Evolutionary conservation across 2,797 vertebrate species (phyloP).

Genomic region (Falco biarmicus): DNA sequence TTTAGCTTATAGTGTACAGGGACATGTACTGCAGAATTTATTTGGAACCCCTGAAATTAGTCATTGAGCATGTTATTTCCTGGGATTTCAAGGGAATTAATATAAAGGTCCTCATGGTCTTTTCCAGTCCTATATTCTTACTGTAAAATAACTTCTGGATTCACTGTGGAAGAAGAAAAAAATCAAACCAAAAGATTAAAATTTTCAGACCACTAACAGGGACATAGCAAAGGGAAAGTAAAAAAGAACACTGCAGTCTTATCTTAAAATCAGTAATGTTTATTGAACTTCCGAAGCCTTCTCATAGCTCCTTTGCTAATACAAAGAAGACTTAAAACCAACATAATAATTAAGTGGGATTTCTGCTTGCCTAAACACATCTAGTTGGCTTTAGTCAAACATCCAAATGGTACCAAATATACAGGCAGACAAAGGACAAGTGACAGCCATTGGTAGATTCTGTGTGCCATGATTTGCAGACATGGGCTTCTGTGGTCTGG

Average conservation of each 20-base stretch:
- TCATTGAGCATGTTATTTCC: background rate
- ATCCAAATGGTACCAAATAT: background rate
- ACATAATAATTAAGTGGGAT: background rate
- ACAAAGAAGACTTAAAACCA: background rate
- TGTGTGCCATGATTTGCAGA: background rate
- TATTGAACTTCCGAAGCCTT: background rate
- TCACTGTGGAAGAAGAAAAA: background rate
- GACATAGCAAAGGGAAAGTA: background rate
- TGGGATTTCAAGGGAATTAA: background rate
- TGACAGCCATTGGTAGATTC: background rate
- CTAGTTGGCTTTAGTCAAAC: background rate
- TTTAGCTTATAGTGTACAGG: background rate
- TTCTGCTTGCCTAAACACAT: background rate
- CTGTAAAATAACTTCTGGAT: background rate
- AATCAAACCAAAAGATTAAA: background rate
- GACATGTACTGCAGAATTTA: background rate
- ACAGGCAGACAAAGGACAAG: background rate
- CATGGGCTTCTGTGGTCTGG: background rate
- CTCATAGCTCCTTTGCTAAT: background rate
- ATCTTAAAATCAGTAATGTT: background rate
- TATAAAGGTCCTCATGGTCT: background rate
- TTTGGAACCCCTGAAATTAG: background rate
- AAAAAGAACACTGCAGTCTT: background rate
- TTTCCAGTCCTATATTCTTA: background rate
- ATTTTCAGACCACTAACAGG: background rate